Conservation (phyloP, 2,113 vertebrate genomes). For the Melierax canorus region DNA sequence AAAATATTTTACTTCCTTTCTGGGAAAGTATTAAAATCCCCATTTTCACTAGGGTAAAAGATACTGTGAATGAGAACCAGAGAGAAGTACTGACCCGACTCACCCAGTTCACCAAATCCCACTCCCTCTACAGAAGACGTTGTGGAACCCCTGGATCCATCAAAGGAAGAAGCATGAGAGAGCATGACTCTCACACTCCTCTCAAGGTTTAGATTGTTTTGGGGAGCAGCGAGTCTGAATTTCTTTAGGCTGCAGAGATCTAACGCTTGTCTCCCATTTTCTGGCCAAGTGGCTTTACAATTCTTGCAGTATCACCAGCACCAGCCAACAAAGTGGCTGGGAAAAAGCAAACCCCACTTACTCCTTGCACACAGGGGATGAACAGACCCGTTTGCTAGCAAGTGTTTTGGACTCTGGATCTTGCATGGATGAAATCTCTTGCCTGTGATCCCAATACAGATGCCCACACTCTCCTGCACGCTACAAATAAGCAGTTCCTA, state of each 20-base stretch:
- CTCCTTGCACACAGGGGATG: neutral
- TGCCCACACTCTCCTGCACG: fast-evolving
- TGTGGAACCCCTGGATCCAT: neutral
- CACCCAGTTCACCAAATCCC: neutral
- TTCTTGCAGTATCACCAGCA: neutral
- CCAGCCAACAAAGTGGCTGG: neutral
- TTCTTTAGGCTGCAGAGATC: neutral
- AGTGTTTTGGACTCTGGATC: neutral
- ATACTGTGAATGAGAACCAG: neutral
- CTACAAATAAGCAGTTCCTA: neutral
- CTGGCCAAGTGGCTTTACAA: neutral
- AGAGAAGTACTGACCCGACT: neutral
- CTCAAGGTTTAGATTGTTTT: neutral
- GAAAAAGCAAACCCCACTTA: neutral
- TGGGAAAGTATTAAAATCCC: neutral
- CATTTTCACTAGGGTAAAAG: neutral
- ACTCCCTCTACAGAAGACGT: neutral
- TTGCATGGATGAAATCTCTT: neutral
- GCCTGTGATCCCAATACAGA: neutral
- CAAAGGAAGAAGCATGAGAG: neutral
- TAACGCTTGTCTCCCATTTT: neutral
- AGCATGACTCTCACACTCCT: neutral
- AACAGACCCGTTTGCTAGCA: neutral
- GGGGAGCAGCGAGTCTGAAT: neutral
- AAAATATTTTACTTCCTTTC: neutral